These are phyloP conservation scores for Ceratitis capitata DNA, from an alignment of 1,140 invertebrate genomes.

Conservation along the genomic window DNA sequence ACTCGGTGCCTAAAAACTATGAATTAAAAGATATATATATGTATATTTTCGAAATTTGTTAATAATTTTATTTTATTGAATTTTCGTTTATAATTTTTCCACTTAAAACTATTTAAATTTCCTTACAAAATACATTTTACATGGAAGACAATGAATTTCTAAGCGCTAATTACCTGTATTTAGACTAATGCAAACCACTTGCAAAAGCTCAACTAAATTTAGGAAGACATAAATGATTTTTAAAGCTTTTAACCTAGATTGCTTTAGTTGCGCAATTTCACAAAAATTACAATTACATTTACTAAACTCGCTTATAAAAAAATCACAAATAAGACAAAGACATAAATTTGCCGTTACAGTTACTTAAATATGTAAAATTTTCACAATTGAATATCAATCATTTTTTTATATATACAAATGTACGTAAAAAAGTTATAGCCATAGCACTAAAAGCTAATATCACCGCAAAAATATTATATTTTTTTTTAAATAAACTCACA, in stretches of 20 bases:
- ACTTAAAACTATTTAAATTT: slow-evolving; percentile 40
- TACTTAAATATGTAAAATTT: slow-evolving; percentile 38
- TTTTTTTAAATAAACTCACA: neutral
- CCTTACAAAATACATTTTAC: slow-evolving; percentile 53
- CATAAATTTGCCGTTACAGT: neutral
- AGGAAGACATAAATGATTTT: slow-evolving; percentile 20
- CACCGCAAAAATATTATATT: slow-evolving; percentile 62
- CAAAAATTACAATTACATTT: slow-evolving; percentile 51
- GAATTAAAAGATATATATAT: neutral
- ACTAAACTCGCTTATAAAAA: slow-evolving; percentile 48
- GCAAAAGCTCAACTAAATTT: slow-evolving; percentile 17
- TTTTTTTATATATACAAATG: slow-evolving; percentile 40
- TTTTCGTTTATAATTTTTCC: slow-evolving; percentile 24
- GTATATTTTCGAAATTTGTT: slow-evolving; percentile 14
- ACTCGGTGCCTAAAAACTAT: neutral
- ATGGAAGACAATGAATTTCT: slow-evolving; percentile 61
- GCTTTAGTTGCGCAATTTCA: too few relatives aligned
- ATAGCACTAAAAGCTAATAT: slow-evolving; percentile 58
- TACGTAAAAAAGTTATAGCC: slow-evolving; percentile 29
- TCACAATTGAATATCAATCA: slow-evolving; percentile 48
- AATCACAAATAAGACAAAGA: slow-evolving; percentile 48
- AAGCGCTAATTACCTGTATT: neutral
- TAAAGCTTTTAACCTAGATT: slow-evolving; percentile 45
- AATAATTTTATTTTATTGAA: slow-evolving; percentile 25
- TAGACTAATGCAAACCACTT: slow-evolving; percentile 31